Percentiles rank a stretch among this genome's conserved stretches.
Conservation (phyloP, 2,113 vertebrate species). For the Papio anubis region DNA sequence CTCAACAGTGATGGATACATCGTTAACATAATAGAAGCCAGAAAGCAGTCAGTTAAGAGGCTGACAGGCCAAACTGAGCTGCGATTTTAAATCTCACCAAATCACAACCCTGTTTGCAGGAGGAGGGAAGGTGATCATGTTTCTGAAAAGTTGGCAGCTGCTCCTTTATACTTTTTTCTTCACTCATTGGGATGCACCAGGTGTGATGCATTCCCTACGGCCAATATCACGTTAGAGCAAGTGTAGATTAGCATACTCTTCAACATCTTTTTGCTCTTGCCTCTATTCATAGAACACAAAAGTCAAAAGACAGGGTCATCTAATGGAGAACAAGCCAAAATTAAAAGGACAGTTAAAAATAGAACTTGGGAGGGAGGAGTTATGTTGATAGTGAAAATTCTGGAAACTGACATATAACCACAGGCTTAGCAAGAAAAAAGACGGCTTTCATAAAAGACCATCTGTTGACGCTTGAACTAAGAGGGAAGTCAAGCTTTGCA, state of each 20-base stretch:
- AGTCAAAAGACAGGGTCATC: not conserved
- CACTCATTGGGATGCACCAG: not conserved
- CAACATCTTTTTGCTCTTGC: not conserved
- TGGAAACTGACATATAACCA: not conserved
- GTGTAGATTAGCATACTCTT: not conserved
- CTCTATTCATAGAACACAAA: constrained; percentile 31
- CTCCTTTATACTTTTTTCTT: not conserved
- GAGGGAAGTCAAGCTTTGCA: not conserved
- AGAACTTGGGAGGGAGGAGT: not conserved
- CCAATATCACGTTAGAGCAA: not conserved
- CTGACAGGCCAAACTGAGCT: not conserved
- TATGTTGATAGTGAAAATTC: not conserved
- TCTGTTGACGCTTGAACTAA: not conserved
- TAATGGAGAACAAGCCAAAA: not conserved
- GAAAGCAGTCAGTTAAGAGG: not conserved
- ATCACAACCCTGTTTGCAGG: not conserved
- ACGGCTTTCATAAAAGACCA: not conserved
- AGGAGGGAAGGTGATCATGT: not conserved
- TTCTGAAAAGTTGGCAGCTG: constrained; percentile 19
- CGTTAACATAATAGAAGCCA: not conserved
- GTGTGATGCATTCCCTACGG: not conserved
- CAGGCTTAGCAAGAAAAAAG: not conserved
- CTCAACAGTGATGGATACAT: not conserved
- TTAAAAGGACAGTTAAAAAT: constrained; percentile 37
- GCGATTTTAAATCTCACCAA: not conserved